A percentile compares a stretch with the other conserved stretches of the same genome.
Evolutionary conservation across 2,113 vertebrate genomes (phyloP).

Genomic region (Bubalus kerabau): DNA sequence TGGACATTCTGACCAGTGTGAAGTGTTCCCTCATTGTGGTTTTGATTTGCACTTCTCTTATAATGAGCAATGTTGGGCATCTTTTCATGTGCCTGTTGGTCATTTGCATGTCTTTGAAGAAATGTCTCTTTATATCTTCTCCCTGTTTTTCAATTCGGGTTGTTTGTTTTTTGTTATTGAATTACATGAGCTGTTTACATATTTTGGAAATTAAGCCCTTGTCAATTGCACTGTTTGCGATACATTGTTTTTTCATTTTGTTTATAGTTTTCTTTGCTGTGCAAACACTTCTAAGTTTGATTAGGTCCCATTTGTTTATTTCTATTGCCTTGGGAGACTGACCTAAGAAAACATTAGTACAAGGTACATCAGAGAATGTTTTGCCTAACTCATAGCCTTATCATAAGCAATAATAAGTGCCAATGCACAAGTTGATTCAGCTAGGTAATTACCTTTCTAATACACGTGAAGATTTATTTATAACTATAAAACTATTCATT

Average conservation of each 20-base stretch:
- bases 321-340: neutral
- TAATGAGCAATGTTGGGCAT: neutral
- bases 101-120: neutral
- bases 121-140: neutral
- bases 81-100: neutral
- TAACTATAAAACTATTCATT: neutral
- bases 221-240: neutral
- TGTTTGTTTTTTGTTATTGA: neutral
- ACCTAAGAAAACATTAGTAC: neutral
- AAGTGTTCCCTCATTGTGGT: no score
- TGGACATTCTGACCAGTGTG: no score
- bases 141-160: neutral
- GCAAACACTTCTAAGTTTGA: neutral
- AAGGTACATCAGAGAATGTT: neutral
- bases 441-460: neutral
- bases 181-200: neutral
- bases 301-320: neutral
- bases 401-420: neutral
- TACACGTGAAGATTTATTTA: neutral
- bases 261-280: neutral
- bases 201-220: neutral
- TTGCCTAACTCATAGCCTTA: neutral
- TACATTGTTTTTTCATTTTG: neutral
- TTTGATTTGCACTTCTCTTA: neutral
- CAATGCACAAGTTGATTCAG: neutral